Evolutionary conservation across 2,113 vertebrate genomes (phyloP).

Genomic region (Megaleporinus macrocephalus): DNA sequence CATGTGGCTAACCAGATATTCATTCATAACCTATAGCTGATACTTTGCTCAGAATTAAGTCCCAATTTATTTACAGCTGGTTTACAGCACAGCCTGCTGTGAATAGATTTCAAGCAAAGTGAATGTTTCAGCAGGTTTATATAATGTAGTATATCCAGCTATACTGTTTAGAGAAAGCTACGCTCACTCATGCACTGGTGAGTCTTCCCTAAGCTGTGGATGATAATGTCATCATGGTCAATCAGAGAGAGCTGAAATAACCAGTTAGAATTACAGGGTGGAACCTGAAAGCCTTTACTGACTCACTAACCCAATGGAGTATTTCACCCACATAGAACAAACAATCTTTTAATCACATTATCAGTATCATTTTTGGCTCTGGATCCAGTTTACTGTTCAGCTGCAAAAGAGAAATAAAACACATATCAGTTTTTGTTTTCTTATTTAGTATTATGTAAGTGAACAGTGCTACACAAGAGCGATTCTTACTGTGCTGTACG

Average conservation of each 20-base stretch:
- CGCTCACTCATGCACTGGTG: not conserved
- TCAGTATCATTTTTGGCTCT: not conserved
- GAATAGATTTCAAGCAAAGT: no score
- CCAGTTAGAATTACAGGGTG: not conserved
- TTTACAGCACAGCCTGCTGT: no score
- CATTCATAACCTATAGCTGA: no score
- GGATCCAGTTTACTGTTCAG: not conserved
- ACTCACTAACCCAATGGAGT: not conserved
- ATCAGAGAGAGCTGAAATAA: not conserved
- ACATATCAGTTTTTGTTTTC: not conserved
- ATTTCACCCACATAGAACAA: not conserved
- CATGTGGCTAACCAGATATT: no score
- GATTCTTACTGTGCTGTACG: slow-evolving; percentile 16
- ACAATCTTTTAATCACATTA: not conserved
- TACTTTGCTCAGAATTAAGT: no score
- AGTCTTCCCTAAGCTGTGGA: slow-evolving; percentile 36
- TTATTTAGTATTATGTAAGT: not conserved
- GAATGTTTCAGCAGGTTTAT: no score
- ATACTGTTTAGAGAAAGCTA: not conserved
- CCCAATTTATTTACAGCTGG: no score
- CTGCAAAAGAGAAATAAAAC: not conserved
- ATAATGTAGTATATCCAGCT: no score
- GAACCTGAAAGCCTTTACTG: not conserved
- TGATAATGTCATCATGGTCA: not conserved
- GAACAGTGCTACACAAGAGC: not conserved